Evolutionary conservation across 2,113 vertebrate species (phyloP).

Genomic region (Nymphicus hollandicus): DNA sequence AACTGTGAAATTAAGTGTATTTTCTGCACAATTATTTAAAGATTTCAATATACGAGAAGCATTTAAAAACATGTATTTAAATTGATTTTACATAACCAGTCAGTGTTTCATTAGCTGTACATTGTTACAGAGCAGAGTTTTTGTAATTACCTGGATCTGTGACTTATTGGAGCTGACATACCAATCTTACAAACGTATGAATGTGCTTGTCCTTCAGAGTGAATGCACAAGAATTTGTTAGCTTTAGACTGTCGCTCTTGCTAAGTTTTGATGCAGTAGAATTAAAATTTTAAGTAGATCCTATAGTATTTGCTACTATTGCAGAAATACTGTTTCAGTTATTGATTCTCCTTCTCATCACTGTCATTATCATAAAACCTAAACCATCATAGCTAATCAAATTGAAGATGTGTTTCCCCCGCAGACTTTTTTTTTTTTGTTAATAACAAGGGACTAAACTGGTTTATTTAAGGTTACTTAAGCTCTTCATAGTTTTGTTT

Average conservation of each 20-base stretch:
- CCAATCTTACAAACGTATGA: conserved; percentile 43
- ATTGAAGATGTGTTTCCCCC: conserved; percentile 14
- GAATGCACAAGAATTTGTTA: conserved; percentile 54
- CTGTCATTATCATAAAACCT: conserved; percentile 53
- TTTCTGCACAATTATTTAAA: neutral
- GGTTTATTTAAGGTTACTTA: conserved; percentile 42
- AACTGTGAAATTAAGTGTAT: neutral
- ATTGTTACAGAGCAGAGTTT: conserved; percentile 44
- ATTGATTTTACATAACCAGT: neutral
- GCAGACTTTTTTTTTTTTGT: conserved; percentile 3
- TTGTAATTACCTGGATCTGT: conserved; percentile 4
- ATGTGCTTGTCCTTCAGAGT: conserved; percentile 70
- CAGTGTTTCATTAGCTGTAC: neutral
- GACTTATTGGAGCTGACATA: conserved; percentile 10
- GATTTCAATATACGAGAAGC: neutral
- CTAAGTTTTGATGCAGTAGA: neutral
- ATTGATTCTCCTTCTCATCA: conserved; percentile 47
- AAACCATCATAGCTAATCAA: conserved; percentile 21
- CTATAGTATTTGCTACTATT: conserved; percentile 18
- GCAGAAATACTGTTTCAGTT: conserved; percentile 13
- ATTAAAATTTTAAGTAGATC: conserved; percentile 35
- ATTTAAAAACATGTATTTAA: neutral
- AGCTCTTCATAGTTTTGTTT: conserved; percentile 17
- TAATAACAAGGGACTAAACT: conserved; percentile 56
- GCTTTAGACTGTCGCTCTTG: conserved; percentile 32